Base-by-base conservation (phyloP, 2,113 vertebrate genomes). In the Hippocampus abdominalis region DNA sequence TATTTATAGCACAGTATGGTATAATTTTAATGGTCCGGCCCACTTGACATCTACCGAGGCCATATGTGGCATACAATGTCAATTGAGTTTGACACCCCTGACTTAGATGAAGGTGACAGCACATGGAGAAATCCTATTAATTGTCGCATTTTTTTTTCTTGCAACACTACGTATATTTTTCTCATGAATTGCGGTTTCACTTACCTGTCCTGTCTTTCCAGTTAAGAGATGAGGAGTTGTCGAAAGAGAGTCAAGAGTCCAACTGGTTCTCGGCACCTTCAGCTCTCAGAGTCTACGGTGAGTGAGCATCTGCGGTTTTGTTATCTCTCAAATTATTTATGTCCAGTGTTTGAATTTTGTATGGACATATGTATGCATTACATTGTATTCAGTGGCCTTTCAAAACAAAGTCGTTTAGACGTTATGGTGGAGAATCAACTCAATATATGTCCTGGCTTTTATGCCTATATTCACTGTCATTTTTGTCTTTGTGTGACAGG, bases 181-280 rank as follows among this genome's bases (percentile, higher is more conserved):
- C 49, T 51, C 53, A 54, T 8, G 20, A 10, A 10, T 0, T 15
- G 64, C 57, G 23, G 3, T 27, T 10, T 6, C 8, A 2, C 39
- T 11, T 3, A 0, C 2, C 27, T 53, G 12, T 23, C 54, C 23
- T 70, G n/a, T 72, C 42, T 59, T 71, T 23, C 48, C 42, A 99
- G 97, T 90, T 98, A 82, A 93, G 97, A 86, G 97, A 99, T 82
- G 97, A 99, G 86, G 97, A 99, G 81, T 88, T 98, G 80, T 98
- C 96, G 64, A 99, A 98, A 84, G 96, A 99, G 89, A 98, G 95
- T 91, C 97, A 99, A 90, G 97, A 99, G 90, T 96, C 95, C 70
- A 99, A 99, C 56, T 99, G 97, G 96, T 99, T 99, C 92, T 99
- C 97, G 57, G 96, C 97, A 72, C 96, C 97, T 32, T 99, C 97